Evolutionary conservation across 2,888 invertebrate genomes (phyloP).

Genomic region (Chymomyza fuscimana): DNA sequence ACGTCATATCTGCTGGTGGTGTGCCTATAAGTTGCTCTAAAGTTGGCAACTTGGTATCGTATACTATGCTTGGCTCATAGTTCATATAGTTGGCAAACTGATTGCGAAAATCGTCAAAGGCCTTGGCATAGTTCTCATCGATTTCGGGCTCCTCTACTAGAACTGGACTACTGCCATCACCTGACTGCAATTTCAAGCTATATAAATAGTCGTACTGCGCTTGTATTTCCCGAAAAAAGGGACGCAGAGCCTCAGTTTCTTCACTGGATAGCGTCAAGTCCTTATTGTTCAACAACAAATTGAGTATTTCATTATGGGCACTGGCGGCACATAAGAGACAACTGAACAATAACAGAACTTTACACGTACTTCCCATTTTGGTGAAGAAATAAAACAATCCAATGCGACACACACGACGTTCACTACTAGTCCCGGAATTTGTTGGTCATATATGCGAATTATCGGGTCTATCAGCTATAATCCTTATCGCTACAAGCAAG

Average conservation of each 20-base stretch:
- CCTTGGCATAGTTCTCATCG: constrained; percentile 37
- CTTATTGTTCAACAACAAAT: constrained; percentile 41
- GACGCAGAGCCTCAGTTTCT: constrained; percentile 59
- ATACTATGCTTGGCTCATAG: constrained; percentile 41
- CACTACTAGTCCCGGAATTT: not conserved
- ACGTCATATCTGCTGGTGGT: constrained; percentile 31
- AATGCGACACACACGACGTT: not conserved
- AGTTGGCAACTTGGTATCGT: constrained; percentile 62
- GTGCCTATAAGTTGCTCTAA: constrained; percentile 56
- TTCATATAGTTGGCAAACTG: constrained; percentile 39
- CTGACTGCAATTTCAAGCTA: constrained; percentile 35
- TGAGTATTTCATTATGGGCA: constrained; percentile 45
- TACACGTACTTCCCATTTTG: constrained; percentile 28
- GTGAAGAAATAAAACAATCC: not conserved
- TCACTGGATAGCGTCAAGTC: constrained; percentile 50
- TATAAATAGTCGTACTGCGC: constrained; percentile 62
- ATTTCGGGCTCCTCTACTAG: constrained; percentile 20
- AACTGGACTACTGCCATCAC: constrained; percentile 34
- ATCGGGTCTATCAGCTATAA: not conserved
- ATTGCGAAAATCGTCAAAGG: constrained; percentile 49
- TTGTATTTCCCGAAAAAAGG: constrained; percentile 64
- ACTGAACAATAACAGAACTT: constrained; percentile 27
- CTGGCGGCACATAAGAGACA: constrained; percentile 5
- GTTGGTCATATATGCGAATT: not conserved
- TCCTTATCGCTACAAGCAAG: not conserved